Conservation (phyloP, 2,113 vertebrate species). For the Apaloderma vittatum region DNA sequence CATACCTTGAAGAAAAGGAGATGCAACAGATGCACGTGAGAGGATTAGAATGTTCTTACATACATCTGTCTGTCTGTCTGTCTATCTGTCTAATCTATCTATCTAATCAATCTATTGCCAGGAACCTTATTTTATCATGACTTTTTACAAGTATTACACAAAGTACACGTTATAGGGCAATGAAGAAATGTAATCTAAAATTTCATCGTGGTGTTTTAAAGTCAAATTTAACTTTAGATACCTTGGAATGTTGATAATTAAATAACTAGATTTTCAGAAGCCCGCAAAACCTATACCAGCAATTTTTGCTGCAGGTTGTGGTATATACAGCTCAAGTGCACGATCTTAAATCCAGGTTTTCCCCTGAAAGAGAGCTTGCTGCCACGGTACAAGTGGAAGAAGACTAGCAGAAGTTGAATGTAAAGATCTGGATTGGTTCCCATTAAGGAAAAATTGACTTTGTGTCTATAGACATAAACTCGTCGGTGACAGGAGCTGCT, state of each 20-base stretch:
- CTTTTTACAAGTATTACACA: not conserved
- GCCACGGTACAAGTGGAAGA: not conserved
- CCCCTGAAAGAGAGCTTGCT: not conserved
- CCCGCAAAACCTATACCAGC: not conserved
- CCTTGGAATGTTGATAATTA: not conserved
- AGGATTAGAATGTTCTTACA: not conserved
- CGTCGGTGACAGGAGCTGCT: not conserved
- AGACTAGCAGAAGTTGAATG: not conserved
- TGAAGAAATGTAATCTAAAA: not conserved
- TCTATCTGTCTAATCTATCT: no score
- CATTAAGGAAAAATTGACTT: not conserved
- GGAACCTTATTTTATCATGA: not conserved
- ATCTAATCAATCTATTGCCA: no score
- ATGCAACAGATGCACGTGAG: rapidly evolving
- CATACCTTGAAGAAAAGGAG: not conserved
- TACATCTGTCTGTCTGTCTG: no score
- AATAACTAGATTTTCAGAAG: not conserved
- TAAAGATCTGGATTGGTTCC: not conserved
- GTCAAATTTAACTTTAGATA: not conserved
- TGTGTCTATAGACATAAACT: not conserved
- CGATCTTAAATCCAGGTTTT: not conserved
- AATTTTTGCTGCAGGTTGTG: not conserved
- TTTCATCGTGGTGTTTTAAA: not conserved
- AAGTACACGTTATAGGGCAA: not conserved
- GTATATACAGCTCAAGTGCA: not conserved